These are phyloP conservation scores for Pachliopta kotzebuea DNA, from an alignment of 2,888 invertebrate species.

Conservation along the genomic window DNA sequence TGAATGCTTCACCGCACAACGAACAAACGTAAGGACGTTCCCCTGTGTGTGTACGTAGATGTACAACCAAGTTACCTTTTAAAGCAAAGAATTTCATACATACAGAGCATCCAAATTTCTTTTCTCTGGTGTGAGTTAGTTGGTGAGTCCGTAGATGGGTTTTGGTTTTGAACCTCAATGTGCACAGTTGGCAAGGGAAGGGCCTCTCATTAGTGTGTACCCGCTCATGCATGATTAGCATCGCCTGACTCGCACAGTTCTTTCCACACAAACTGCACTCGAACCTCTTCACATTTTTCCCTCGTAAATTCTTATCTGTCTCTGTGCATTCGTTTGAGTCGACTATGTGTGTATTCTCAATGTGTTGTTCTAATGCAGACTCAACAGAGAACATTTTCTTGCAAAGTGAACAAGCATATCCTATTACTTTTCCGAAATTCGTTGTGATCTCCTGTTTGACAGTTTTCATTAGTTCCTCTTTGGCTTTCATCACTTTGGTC, in stretches of 20 bases:
- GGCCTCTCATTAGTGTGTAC: conserved; percentile 76
- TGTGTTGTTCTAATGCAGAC: conserved; percentile 67
- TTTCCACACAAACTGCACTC: conserved; percentile 69
- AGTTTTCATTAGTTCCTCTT: conserved; percentile 67
- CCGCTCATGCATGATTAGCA: conserved; percentile 74
- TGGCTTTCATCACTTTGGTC: conserved; percentile 56
- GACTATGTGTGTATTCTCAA: conserved; percentile 62
- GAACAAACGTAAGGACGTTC: conserved; percentile 73
- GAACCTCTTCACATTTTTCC: conserved; percentile 58
- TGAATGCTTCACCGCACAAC: conserved; percentile 71
- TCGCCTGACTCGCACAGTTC: conserved; percentile 71
- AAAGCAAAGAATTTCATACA: conserved; percentile 78
- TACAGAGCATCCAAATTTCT: conserved; percentile 76
- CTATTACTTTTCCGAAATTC: conserved; percentile 61
- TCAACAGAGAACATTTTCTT: conserved; percentile 74
- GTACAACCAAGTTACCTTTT: conserved; percentile 75
- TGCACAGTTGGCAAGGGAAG: conserved; percentile 67
- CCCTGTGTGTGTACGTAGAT: conserved; percentile 74
- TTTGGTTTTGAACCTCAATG: conserved; percentile 71
- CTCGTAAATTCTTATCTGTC: conserved; percentile 53
- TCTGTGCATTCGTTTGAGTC: conserved; percentile 58
- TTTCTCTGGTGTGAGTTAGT: conserved; percentile 73
- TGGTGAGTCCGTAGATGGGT: conserved; percentile 75
- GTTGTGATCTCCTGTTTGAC: conserved; percentile 69
- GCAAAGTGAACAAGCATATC: conserved; percentile 70